These are phyloP conservation scores for Drosophila anomalata DNA, from an alignment of 2,888 invertebrate species.

Conservation along the genomic window DNA sequence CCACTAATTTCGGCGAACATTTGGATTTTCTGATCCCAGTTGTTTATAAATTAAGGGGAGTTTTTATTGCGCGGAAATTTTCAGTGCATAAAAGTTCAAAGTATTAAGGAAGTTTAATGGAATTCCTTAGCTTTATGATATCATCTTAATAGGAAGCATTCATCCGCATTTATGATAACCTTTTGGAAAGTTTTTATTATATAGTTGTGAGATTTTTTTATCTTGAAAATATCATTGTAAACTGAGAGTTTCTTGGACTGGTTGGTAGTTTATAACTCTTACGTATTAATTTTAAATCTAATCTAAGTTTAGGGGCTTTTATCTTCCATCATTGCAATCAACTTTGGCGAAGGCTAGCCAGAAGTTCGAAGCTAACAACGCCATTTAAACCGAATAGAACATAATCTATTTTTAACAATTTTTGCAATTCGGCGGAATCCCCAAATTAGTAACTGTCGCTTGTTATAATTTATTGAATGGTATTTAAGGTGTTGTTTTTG, in stretches of 20 bases:
- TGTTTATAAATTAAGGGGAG: not conserved
- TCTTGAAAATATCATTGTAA: not conserved
- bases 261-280: slow-evolving; percentile 9
- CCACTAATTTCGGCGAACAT: slow-evolving; percentile 4
- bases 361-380: not conserved
- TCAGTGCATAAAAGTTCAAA: not conserved
- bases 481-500: not conserved
- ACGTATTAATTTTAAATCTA: slow-evolving; percentile 7
- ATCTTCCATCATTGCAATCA: slow-evolving; percentile 15
- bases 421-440: not conserved
- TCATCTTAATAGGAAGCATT: not conserved
- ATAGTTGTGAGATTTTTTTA: not conserved
- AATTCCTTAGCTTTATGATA: not conserved
- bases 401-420: slow-evolving; percentile 8
- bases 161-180: too few relatives aligned
- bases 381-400: slow-evolving; percentile 17
- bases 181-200: too few relatives aligned
- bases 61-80: not conserved
- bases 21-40: slow-evolving; percentile 1
- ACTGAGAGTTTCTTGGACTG: not conserved
- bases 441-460: not conserved
- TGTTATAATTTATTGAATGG: slow-evolving; percentile 1
- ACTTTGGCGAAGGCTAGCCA: slow-evolving; percentile 11
- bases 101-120: not conserved
- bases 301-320: slow-evolving; percentile 12